These are phyloP conservation scores for Stomorhina lunata DNA, from an alignment of 2,888 invertebrate species.

Conservation along the genomic window DNA sequence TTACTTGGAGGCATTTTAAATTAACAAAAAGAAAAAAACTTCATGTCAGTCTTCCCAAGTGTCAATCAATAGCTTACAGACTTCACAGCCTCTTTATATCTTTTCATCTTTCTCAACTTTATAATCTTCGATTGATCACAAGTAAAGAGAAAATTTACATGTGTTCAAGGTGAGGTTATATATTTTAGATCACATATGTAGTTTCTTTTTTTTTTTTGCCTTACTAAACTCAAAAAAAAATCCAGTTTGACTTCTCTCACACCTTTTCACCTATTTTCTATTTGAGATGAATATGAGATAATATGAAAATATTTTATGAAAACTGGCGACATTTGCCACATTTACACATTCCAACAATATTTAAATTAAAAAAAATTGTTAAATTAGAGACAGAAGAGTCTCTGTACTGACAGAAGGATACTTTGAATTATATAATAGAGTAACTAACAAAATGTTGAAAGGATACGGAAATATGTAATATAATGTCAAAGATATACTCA, in stretches of 20 bases:
- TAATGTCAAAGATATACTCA: neutral
- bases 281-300: neutral
- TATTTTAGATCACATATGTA: too few relatives aligned
- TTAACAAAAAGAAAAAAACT: too few relatives aligned
- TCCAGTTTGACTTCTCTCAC: neutral
- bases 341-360: conserved; percentile 28
- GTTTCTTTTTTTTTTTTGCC: too few relatives aligned
- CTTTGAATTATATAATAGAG: neutral
- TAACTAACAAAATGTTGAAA: conserved; percentile 21
- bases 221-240: neutral
- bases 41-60: too few relatives aligned
- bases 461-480: conserved; percentile 28
- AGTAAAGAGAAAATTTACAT: too few relatives aligned
- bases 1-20: too few relatives aligned
- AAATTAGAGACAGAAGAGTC: neutral
- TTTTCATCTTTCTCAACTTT: too few relatives aligned
- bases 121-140: too few relatives aligned
- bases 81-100: too few relatives aligned
- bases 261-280: neutral
- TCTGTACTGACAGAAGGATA: neutral
- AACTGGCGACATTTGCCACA: conserved; percentile 49
- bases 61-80: too few relatives aligned
- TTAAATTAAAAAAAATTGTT: neutral
- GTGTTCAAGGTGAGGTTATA: too few relatives aligned
- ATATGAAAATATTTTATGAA: neutral